Base-by-base conservation (phyloP, 2,797 vertebrate species). In the Halcyon badia region DNA sequence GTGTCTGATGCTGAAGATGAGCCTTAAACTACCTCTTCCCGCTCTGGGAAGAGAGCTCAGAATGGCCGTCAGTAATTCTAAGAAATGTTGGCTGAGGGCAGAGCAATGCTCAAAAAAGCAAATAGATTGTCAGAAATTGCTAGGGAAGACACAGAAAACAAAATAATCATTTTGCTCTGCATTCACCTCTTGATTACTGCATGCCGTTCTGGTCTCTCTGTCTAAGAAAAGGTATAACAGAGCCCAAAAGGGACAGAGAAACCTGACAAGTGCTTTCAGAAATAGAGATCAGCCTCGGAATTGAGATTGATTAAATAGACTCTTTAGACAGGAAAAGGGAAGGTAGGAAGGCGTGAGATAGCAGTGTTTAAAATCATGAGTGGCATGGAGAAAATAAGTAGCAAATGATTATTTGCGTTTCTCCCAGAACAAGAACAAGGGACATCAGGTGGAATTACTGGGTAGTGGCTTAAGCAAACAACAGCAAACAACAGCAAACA, bases 221-320 rank as follows among this genome's bases (percentile, higher is more conserved):
- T 70, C 70, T 94, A 68, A 58, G 75, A 72, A 91, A 83, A 92
- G 37, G 33, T 25, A 75, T 39, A 65, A 37, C 62, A 57, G n/a
- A 39, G 42, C 54, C 62, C 1, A 1, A 65, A 90, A 92, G 28
- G 70, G 77, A 39, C 46, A 44, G 90, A 86, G 73, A 81, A 94
- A 79, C 65, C 80, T 93, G 90, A 87, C 85, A 87, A 76, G 58
- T 76, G 70, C 87, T 93, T 94, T 96, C 77, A 92, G 77, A 93
- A 90, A 68, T 30, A 76, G 42, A 83, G 82, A 87, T 44, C 0
- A 5, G 62, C 49, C 87, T 76, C 73, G 89, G 88, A 89, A 96
- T 95, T 90, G 93, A 87, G 88, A 95, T 83, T 96, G 95, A 96
- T 94, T 93, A 94, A 94, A 96, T 79, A 65, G 90, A 96, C 83